These are phyloP conservation scores for Armadillidium nasatum DNA, from an alignment of 1,140 invertebrate species.

Conservation along the genomic window DNA sequence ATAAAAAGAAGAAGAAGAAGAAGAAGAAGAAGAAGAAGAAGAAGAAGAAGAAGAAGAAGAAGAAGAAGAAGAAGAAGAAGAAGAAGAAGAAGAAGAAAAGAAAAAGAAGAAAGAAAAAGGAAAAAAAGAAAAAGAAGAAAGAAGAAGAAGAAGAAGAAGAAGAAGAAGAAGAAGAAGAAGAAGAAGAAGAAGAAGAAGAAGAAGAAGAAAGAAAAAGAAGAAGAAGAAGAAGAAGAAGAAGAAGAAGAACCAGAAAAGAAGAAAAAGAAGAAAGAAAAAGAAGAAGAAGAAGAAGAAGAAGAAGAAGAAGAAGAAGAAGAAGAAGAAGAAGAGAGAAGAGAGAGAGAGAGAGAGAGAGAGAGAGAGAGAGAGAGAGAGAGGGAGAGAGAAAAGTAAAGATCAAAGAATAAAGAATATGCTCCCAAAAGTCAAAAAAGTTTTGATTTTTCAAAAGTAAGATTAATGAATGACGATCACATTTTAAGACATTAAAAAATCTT, in stretches of 20 bases:
- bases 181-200: no score
- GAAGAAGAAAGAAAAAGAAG: background rate
- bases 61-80: background rate
- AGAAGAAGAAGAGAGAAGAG: background rate
- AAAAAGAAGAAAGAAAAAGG: no score
- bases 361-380: conserved; percentile 14
- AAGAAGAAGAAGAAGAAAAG: background rate
- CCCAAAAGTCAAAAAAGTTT: no score
- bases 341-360: conserved; percentile 13
- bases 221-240: no score
- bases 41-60: background rate
- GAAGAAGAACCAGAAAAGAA: no score
- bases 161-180: background rate
- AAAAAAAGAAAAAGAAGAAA: background rate
- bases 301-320: no score
- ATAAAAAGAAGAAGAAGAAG: background rate
- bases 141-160: background rate
- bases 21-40: background rate
- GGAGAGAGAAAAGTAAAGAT: no score
- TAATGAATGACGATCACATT: no score
- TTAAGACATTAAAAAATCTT: no score
- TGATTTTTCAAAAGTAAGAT: no score
- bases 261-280: background rate
- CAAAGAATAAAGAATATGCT: no score
- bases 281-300: background rate